Conservation (phyloP, 2,113 vertebrate genomes). For the Psilopsiagon aurifrons region DNA sequence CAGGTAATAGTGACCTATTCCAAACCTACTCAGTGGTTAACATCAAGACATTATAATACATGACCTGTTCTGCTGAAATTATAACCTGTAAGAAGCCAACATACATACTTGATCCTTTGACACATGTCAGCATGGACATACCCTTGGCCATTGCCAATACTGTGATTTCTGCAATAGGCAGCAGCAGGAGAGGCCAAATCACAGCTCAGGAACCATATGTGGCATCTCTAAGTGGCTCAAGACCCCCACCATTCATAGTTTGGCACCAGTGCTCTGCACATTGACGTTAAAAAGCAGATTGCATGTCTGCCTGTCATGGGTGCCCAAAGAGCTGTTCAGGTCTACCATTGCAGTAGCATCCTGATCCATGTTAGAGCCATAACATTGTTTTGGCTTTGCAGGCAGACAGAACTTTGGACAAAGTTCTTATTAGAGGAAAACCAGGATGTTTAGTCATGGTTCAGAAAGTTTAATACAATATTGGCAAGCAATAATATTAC, state of each 20-base stretch:
- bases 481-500: not conserved
- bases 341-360: not conserved
- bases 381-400: not conserved
- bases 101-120: not conserved
- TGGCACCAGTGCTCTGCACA: not conserved
- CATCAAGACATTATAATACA: not conserved
- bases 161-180: not conserved
- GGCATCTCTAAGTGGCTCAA: not conserved
- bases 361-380: not conserved
- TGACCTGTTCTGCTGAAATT: not conserved
- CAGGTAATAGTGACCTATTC: not conserved
- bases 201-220: not conserved
- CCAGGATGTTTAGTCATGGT: fast-evolving
- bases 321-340: not conserved
- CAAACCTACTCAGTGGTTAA: not conserved
- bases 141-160: not conserved
- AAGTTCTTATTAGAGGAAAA: not conserved
- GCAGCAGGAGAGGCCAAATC: not conserved
- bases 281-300: not conserved
- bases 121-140: not conserved
- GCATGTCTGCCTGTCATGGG: fast-evolving
- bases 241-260: not conserved
- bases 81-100: not conserved
- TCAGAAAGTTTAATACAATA: not conserved
- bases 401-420: not conserved